A percentile compares a stretch with the other conserved stretches of the same genome.
Conservation (phyloP, 2,113 vertebrate species). For the Proteles cristata region DNA sequence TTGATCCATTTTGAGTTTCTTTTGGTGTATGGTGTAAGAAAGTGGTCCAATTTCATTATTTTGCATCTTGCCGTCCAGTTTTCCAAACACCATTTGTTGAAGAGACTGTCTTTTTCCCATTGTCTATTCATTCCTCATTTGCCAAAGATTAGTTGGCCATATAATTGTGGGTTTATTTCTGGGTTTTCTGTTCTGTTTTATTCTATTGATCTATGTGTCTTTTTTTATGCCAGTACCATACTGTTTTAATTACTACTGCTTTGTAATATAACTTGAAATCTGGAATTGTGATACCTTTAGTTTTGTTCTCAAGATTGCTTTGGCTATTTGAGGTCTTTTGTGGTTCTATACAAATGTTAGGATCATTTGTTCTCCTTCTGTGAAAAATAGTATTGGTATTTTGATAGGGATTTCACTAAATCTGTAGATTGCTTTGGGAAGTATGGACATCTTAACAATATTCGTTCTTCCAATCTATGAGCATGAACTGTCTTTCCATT, state of each 20-base stretch:
- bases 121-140: too few relatives aligned
- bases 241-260: neutral
- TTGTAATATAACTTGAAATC: neutral
- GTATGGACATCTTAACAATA: too few relatives aligned
- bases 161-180: neutral
- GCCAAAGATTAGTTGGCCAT: too few relatives aligned
- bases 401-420: too few relatives aligned
- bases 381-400: too few relatives aligned
- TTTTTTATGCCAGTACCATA: neutral
- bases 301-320: neutral
- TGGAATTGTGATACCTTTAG: neutral
- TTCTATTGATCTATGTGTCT: neutral
- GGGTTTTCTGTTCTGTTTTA: neutral
- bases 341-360: neutral
- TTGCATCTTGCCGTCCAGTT: too few relatives aligned
- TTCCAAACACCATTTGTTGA: too few relatives aligned
- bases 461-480: neutral
- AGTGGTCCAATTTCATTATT: too few relatives aligned
- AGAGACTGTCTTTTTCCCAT: too few relatives aligned
- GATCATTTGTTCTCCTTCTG: neutral
- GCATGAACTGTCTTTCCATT: neutral
- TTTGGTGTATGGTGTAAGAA: too few relatives aligned
- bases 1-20: too few relatives aligned
- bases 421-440: too few relatives aligned
- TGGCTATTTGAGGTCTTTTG: neutral